phyloP scores from a whole-genome alignment of 2,113 vertebrate genomes.

The Synodontis membranacea region DNA sequence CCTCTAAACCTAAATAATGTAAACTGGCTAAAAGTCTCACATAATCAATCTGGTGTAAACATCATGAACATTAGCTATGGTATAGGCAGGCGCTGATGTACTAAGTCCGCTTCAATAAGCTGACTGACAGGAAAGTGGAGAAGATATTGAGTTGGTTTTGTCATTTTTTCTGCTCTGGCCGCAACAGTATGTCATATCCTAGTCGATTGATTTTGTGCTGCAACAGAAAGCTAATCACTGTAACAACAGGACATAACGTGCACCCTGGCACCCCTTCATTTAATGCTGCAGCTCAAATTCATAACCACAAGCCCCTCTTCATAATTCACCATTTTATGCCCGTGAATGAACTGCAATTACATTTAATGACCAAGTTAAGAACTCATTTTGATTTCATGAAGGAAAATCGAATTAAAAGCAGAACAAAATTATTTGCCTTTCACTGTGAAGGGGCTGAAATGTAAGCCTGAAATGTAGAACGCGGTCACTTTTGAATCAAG shows the following conservation, averaged over 20 bases:
- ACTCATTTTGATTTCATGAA: slow-evolving; percentile 76
- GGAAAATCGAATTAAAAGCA: slow-evolving; percentile 76
- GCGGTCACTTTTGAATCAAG: neutral
- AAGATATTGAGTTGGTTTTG: neutral
- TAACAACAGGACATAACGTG: slow-evolving; percentile 40
- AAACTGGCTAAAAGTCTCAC: neutral
- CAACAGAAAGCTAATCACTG: slow-evolving; percentile 45
- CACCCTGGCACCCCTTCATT: slow-evolving; percentile 43
- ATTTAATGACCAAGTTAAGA: slow-evolving; percentile 80
- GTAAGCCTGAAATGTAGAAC: neutral
- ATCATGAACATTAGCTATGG: neutral
- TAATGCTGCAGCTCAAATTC: slow-evolving; percentile 34
- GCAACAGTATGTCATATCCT: neutral
- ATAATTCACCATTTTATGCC: slow-evolving; percentile 73
- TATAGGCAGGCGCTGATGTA: neutral
- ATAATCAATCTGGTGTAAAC: neutral
- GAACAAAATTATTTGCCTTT: slow-evolving; percentile 64
- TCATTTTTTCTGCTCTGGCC: neutral
- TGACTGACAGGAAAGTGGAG: neutral
- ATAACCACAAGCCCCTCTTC: slow-evolving; percentile 43
- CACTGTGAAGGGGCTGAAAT: neutral
- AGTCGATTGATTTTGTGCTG: slow-evolving; percentile 38
- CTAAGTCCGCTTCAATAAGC: neutral
- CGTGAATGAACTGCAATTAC: slow-evolving; percentile 77
- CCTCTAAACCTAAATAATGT: neutral